Percentiles rank a stretch among this genome's conserved stretches.
phyloP scores from a whole-genome alignment of 1,140 invertebrate species.

The Luehdorfia chinensis region DNA sequence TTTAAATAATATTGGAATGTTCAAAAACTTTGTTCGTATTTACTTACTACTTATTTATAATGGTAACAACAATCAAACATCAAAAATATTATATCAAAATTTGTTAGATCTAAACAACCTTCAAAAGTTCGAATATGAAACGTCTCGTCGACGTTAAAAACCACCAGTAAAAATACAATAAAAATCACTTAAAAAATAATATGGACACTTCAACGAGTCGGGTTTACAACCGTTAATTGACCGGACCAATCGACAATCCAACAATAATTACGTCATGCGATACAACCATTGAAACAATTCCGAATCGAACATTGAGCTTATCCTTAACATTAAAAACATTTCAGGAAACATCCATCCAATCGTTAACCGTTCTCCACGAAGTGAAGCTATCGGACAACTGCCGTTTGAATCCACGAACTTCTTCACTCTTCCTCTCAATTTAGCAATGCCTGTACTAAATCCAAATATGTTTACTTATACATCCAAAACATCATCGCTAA shows the following conservation, averaged over 20 bases:
- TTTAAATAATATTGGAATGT: slow-evolving; percentile 42
- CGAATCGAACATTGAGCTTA: slow-evolving; percentile 43
- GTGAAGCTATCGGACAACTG: too few relatives aligned
- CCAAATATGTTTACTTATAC: background rate
- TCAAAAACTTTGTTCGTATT: slow-evolving; percentile 30
- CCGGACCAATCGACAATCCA: slow-evolving; percentile 46
- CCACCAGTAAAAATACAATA: slow-evolving; percentile 49
- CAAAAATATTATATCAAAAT: slow-evolving; percentile 72
- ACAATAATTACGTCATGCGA: slow-evolving; percentile 28
- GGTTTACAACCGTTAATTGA: slow-evolving; percentile 65
- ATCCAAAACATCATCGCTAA: slow-evolving; percentile 13
- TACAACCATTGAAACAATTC: slow-evolving; percentile 43
- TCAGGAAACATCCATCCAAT: slow-evolving; percentile 37
- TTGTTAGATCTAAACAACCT: slow-evolving; percentile 58
- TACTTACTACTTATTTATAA: slow-evolving; percentile 25
- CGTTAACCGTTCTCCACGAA: slow-evolving; percentile 25
- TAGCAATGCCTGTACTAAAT: too few relatives aligned
- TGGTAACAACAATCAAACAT: slow-evolving; percentile 66
- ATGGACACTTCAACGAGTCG: slow-evolving; percentile 63
- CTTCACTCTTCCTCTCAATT: background rate
- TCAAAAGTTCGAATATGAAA: slow-evolving; percentile 36
- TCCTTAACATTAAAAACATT: slow-evolving; percentile 28
- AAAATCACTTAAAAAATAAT: slow-evolving; percentile 67
- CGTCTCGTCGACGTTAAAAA: slow-evolving; percentile 31
- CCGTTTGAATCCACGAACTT: too few relatives aligned